These are phyloP conservation scores for Cephalotes varians DNA, from an alignment of 2,888 invertebrate species.

Conservation along the genomic window DNA sequence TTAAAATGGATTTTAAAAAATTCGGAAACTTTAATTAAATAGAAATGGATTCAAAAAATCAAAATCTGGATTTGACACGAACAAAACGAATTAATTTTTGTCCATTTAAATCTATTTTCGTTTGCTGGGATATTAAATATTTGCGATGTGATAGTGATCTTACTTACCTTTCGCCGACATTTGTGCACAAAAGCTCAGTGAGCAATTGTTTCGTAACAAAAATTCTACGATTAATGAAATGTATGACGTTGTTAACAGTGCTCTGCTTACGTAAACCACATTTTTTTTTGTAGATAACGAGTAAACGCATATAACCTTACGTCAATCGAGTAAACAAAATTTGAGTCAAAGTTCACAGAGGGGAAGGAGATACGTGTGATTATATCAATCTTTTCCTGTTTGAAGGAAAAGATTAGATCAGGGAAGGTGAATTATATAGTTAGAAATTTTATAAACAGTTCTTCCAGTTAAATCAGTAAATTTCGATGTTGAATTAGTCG, in stretches of 20 bases:
- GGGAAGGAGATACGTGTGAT: not conserved
- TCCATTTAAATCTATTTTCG: too few species aligned
- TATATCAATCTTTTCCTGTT: not conserved
- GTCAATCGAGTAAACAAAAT: not conserved
- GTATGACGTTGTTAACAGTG: not conserved
- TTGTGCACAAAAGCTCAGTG: not conserved
- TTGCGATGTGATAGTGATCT: not conserved
- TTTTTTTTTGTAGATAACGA: conserved; percentile 29
- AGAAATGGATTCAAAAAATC: too few species aligned
- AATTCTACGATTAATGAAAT: not conserved
- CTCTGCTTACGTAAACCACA: not conserved
- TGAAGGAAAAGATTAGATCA: not conserved
- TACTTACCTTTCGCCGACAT: conserved; percentile 22
- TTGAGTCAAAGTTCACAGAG: not conserved
- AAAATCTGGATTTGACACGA: too few species aligned
- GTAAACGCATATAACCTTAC: not conserved
- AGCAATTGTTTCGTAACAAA: not conserved
- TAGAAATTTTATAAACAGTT: too few species aligned
- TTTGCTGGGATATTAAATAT: not conserved
- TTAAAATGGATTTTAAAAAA: too few species aligned
- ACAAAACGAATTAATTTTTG: too few species aligned
- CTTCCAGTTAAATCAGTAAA: too few species aligned
- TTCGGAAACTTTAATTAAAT: too few species aligned
- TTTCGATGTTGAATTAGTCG: too few species aligned
- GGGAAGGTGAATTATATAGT: too few species aligned